A percentile compares a stretch with the other conserved stretches of the same genome.
Conservation (phyloP, 2,888 invertebrate species). For the Drosophila anomalata region DNA sequence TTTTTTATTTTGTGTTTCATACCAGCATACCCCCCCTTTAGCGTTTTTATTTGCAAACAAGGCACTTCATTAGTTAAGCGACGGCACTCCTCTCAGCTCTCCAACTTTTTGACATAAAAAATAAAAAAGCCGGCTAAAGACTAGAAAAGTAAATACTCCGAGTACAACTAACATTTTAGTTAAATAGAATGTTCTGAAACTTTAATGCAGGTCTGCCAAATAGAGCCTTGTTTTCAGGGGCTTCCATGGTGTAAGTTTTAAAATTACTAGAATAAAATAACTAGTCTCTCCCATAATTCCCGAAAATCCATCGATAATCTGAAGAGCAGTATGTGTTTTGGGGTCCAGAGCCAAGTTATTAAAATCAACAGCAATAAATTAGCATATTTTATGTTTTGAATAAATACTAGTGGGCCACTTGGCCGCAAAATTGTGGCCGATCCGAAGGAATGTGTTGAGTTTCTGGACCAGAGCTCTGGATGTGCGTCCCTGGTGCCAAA, state of each 20-base stretch:
- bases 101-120: slow-evolving; percentile 30
- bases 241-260: neutral
- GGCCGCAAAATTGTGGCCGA: neutral
- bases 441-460: slow-evolving; percentile 11
- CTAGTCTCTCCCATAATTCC: slow-evolving; percentile 6
- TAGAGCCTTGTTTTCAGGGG: slow-evolving; percentile 3
- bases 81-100: slow-evolving; percentile 12
- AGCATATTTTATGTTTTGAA: slow-evolving; percentile 69
- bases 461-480: slow-evolving; percentile 9
- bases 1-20: too few species aligned
- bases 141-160: slow-evolving; percentile 22
- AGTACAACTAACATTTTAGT: slow-evolving; percentile 12
- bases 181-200: slow-evolving; percentile 29
- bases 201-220: slow-evolving; percentile 26
- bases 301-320: slow-evolving; percentile 18
- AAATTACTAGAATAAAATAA: too few species aligned
- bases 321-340: slow-evolving; percentile 58
- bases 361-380: slow-evolving; percentile 76
- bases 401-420: slow-evolving; percentile 23
- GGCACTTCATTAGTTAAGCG: slow-evolving; percentile 40
- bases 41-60: slow-evolving; percentile 24
- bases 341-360: slow-evolving; percentile 62
- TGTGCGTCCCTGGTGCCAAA: slow-evolving; percentile 22
- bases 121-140: neutral
- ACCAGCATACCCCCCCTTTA: neutral